A percentile compares a stretch with the other conserved stretches of the same genome.
These are phyloP conservation scores for Scrobipalpa costella DNA, from an alignment of 2,888 invertebrate species.

Conservation along the genomic window DNA sequence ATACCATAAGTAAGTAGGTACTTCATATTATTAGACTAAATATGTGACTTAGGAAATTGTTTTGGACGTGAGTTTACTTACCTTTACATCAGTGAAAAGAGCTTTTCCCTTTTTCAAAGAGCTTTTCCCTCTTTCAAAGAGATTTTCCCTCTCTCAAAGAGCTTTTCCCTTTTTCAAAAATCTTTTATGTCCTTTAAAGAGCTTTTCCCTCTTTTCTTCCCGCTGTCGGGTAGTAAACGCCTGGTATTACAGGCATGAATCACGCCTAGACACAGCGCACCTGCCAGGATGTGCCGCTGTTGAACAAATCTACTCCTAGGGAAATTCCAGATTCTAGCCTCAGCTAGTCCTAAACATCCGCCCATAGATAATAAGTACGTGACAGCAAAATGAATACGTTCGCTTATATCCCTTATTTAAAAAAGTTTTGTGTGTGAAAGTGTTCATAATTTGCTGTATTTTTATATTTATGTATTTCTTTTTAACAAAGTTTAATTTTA, in stretches of 20 bases:
- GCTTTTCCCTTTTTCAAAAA: too few relatives aligned
- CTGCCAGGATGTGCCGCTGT: constrained; percentile 18
- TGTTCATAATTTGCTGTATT: background rate
- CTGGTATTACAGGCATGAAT: constrained; percentile 35
- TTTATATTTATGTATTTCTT: background rate
- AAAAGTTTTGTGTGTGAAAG: background rate
- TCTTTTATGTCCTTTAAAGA: background rate
- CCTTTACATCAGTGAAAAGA: too few relatives aligned
- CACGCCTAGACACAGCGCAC: constrained; percentile 32
- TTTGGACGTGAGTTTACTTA: too few relatives aligned
- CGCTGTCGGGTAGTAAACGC: background rate
- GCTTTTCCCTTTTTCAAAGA: too few relatives aligned
- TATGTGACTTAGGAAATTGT: too few relatives aligned
- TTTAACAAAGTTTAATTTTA: too few relatives aligned
- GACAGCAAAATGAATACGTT: background rate
- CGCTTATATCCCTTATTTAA: background rate
- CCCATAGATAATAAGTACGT: constrained; percentile 6
- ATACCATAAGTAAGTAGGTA: too few relatives aligned
- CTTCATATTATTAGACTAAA: too few relatives aligned
- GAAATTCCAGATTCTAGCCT: constrained; percentile 13
- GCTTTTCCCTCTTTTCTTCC: background rate
- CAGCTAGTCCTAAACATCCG: background rate
- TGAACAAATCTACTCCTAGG: constrained; percentile 14
- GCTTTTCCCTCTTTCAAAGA: too few relatives aligned
- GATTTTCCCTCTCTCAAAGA: too few relatives aligned